Evolutionary conservation across 2,888 invertebrate species (phyloP).

Genomic region (Perizoma flavofasciatum): DNA sequence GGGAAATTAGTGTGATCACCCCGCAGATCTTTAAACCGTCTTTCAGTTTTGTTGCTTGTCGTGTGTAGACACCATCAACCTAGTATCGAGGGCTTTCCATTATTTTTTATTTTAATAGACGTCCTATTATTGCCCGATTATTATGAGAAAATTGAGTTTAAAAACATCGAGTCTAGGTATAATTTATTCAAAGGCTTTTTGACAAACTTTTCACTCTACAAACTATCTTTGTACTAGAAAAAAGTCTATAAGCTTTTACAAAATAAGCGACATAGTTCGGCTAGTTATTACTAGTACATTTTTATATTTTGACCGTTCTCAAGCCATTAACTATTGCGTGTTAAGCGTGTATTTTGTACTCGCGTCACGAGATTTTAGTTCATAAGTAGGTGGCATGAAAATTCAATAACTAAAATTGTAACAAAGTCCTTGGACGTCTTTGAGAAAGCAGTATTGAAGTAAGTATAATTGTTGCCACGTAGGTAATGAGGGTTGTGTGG

Average conservation of each 20-base stretch:
- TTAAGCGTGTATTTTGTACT: conserved; percentile 18
- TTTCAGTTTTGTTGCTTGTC: no score
- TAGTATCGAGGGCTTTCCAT: no score
- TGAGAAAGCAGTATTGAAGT: neutral
- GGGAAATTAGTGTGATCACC: no score
- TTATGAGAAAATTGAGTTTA: no score
- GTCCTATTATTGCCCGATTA: no score
- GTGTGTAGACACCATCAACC: no score
- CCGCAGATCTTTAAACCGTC: no score
- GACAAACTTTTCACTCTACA: neutral
- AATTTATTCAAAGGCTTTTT: neutral
- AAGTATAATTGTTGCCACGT: no score
- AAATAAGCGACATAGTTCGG: neutral
- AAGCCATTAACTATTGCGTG: conserved; percentile 25
- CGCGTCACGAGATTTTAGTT: conserved; percentile 19
- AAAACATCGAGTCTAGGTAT: no score
- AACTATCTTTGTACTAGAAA: neutral
- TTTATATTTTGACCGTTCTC: conserved; percentile 1
- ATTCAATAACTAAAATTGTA: conserved; percentile 16
- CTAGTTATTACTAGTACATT: conserved; percentile 22
- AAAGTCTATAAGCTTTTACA: neutral
- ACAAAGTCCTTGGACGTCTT: conserved; percentile 1
- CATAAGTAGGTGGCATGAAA: conserved; percentile 1
- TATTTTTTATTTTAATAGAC: no score
- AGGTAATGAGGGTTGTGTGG: no score